A percentile compares a stretch with the other conserved stretches of the same genome.
Conservation (phyloP, 2,113 vertebrate species). For the Podocnemis expansa region DNA sequence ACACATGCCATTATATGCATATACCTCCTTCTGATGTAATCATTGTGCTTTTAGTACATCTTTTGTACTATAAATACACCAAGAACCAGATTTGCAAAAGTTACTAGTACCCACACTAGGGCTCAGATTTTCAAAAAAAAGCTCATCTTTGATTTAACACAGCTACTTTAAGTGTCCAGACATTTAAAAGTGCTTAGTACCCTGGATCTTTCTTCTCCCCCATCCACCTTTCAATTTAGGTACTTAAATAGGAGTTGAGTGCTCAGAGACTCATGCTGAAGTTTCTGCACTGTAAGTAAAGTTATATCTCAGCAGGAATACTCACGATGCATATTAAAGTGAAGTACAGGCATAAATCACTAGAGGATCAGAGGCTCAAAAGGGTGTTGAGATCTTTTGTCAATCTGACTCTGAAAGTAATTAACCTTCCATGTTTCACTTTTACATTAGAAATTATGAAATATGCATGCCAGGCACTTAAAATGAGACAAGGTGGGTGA, state of each 20-base stretch:
- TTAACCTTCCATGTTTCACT: background rate
- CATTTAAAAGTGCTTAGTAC: background rate
- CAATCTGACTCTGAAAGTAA: accelerated
- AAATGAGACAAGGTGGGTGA: background rate
- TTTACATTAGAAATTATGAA: background rate
- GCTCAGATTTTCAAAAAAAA: background rate
- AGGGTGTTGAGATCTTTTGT: background rate
- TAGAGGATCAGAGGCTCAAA: background rate
- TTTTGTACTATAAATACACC: background rate
- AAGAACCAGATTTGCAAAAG: accelerated
- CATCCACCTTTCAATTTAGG: background rate
- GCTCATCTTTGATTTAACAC: background rate
- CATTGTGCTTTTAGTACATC: background rate
- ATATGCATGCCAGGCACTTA: background rate
- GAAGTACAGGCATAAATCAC: background rate
- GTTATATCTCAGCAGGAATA: accelerated
- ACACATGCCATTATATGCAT: accelerated
- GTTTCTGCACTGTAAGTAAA: background rate
- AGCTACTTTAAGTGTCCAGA: accelerated
- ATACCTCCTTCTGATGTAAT: background rate
- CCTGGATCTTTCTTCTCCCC: background rate
- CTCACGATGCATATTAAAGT: accelerated
- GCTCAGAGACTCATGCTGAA: background rate
- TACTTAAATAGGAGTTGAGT: background rate
- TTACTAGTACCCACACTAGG: background rate